phyloP scores from a whole-genome alignment of 2,113 vertebrate species.

The Seriola quinqueradiata region DNA sequence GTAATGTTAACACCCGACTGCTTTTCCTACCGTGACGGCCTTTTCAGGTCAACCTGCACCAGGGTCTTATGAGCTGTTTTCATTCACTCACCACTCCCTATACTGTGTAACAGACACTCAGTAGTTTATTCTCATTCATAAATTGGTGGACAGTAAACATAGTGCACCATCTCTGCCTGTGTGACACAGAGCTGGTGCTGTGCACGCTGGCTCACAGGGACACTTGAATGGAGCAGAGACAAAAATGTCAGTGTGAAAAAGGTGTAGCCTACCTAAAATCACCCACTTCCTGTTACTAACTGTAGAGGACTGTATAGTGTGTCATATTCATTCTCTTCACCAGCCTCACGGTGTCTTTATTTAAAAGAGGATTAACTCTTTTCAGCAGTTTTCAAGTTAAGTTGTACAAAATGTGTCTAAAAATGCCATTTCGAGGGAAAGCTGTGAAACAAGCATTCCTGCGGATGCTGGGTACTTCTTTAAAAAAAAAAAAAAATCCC shows the following conservation, averaged over 20 bases:
- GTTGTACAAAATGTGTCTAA: background rate
- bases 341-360: slow-evolving; percentile 15
- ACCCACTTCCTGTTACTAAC: background rate
- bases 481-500: background rate
- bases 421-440: background rate
- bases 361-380: slow-evolving; percentile 26
- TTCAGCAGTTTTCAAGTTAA: background rate
- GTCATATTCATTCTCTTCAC: slow-evolving; percentile 6
- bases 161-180: background rate
- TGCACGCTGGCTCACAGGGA: background rate
- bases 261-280: too few species aligned
- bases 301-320: background rate
- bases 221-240: background rate
- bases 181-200: background rate
- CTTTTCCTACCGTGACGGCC: too few species aligned
- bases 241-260: too few species aligned
- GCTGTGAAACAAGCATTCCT: background rate
- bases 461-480: background rate
- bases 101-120: too few species aligned
- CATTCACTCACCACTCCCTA: background rate
- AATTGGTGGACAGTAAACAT: background rate
- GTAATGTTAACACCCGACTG: too few species aligned
- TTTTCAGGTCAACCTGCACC: too few species aligned
- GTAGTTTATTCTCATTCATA: too few species aligned
- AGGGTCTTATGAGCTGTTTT: background rate